Conservation (phyloP, 2,888 invertebrate genomes). For the Seladonia tumulorum region DNA sequence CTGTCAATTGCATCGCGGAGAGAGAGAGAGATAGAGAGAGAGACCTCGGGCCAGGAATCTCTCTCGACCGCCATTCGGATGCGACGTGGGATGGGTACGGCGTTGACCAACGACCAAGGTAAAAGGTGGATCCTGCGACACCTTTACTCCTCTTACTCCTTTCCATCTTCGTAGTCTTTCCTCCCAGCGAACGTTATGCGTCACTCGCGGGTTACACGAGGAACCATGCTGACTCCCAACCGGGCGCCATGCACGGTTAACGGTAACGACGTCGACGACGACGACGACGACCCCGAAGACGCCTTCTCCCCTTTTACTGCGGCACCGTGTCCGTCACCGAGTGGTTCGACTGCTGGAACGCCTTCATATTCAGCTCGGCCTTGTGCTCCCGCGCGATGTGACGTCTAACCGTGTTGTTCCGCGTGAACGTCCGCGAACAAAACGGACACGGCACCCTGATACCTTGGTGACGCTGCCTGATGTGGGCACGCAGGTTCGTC, state of each 20-base stretch:
- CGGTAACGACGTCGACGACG: slow-evolving; percentile 22
- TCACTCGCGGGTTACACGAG: slow-evolving; percentile 77
- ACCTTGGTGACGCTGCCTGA: slow-evolving; percentile 95
- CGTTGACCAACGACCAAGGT: slow-evolving; percentile 60
- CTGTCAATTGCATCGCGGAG: slow-evolving; percentile 46
- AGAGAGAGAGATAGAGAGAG: background rate
- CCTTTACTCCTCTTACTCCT: slow-evolving; percentile 28
- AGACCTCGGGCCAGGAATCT: background rate
- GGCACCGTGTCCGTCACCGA: slow-evolving; percentile 80
- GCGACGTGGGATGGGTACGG: slow-evolving; percentile 45
- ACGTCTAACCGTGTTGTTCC: slow-evolving; percentile 95
- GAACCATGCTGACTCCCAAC: slow-evolving; percentile 51
- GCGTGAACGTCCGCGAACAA: slow-evolving; percentile 95
- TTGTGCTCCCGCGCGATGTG: slow-evolving; percentile 96
- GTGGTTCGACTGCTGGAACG: slow-evolving; percentile 86
- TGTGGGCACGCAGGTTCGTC: slow-evolving; percentile 96
- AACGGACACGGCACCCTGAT: slow-evolving; percentile 96
- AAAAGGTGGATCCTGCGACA: slow-evolving; percentile 39
- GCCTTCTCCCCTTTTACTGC: slow-evolving; percentile 71
- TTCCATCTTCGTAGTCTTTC: slow-evolving; percentile 20
- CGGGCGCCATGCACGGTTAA: slow-evolving; percentile 27
- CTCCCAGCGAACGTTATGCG: slow-evolving; percentile 12
- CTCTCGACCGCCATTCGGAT: slow-evolving; percentile 22
- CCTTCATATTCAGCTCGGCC: slow-evolving; percentile 89
- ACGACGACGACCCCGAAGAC: slow-evolving; percentile 35